Evolutionary conservation across 1,140 invertebrate species (phyloP).

Genomic region (Panagrolaimus sp.): DNA sequence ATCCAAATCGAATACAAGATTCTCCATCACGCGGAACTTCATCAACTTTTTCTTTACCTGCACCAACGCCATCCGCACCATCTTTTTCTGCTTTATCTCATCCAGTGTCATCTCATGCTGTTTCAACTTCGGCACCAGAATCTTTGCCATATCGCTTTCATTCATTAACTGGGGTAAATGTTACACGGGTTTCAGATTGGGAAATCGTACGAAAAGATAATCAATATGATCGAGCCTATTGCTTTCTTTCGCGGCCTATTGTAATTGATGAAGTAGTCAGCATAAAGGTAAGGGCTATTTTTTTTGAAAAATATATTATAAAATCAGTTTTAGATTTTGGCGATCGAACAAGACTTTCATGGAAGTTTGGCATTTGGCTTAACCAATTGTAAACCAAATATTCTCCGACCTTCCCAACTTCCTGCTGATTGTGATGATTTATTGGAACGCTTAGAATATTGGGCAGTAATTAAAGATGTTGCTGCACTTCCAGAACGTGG

Average conservation of each 20-base stretch:
- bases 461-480: neutral
- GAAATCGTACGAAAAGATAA: neutral
- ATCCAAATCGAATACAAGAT: too few relatives aligned
- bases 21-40: too few relatives aligned
- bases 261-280: neutral
- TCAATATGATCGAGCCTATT: neutral
- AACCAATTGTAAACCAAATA: slow-evolving; percentile 6
- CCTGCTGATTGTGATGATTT: slow-evolving; percentile 1
- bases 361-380: neutral
- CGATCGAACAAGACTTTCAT: neutral
- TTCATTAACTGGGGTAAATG: neutral
- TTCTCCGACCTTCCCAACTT: neutral
- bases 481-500: neutral
- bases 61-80: too few relatives aligned
- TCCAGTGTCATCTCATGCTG: too few relatives aligned
- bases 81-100: too few relatives aligned
- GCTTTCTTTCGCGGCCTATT: neutral
- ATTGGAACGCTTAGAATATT: slow-evolving; percentile 1
- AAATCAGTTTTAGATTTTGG: neutral
- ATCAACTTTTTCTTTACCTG: too few relatives aligned
- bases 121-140: too few relatives aligned
- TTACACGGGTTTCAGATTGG: neutral
- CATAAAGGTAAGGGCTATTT: neutral
- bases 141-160: neutral
- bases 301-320: neutral